Evolutionary conservation across 2,888 invertebrate genomes (phyloP), one percentile per base, ranked within the genome.

Genomic region (Syrista parreyssii): DNA sequence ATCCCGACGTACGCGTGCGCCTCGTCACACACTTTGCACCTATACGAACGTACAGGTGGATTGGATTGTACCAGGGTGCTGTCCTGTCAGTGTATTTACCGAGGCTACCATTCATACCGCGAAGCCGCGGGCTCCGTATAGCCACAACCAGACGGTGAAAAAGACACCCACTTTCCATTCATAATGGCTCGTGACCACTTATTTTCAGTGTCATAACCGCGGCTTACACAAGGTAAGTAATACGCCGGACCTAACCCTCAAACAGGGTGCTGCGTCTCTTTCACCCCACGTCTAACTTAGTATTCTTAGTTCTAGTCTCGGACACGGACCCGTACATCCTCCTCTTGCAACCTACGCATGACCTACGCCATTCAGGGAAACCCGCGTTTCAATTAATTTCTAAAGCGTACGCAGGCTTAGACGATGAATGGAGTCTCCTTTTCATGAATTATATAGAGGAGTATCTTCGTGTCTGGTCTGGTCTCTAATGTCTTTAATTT

Each of bases 81-180:
- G 55, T 55, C 23, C 23, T 55, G 32, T 71, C 32, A 6, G 31
- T 78, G 77, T 77, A 77, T 80, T 76, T 78, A 75, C 81, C 76
- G 75, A 74, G 76, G 79, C 79, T 80, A 75, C 77, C 82, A 82
- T 84, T 86, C 82, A 82, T 79, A 76, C 78, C 82, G 75, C 75
- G 77, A 78, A 76, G 77, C 80, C 79, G 68, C 55, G 55, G 55
- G 32, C 71, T 71, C 15, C 36, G 12, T 32, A 35, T 31, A 35
- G 40, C 40, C 73, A 68, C 77, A 77, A 76, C 75, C 82, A 75
- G 77, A 79, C 83, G 74, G 79, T 76, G 82, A 82, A 84, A 85
- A 82, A 80, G 78, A 78, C 81, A 81, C 78, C 80, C 78, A 71
- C 75, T 69, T 72, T 73, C 75, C 79, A 84, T 84, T 84, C 81